Conservation (phyloP, 1,140 invertebrate genomes). For the Drosophila nigrodunni region DNA sequence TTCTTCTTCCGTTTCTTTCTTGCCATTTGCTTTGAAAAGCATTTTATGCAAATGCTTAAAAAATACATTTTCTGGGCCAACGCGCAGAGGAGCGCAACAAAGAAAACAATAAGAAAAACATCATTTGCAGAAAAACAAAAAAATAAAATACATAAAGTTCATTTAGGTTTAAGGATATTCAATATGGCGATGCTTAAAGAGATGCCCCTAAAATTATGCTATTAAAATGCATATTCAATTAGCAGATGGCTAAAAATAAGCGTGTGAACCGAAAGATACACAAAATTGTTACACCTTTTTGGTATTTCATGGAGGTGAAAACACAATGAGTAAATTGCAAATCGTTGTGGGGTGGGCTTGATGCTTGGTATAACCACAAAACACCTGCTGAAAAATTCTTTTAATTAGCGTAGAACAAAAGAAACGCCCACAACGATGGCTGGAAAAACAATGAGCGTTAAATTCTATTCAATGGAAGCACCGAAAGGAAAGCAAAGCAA, state of each 20-base stretch:
- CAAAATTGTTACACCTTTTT: constrained; percentile 27
- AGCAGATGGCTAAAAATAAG: constrained; percentile 44
- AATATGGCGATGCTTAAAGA: constrained; percentile 14
- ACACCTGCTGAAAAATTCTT: constrained; percentile 78
- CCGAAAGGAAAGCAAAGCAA: constrained; percentile 75
- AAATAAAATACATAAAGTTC: constrained; percentile 10
- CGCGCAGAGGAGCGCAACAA: constrained; percentile 43
- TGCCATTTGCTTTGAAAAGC: constrained; percentile 52
- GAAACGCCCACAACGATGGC: constrained; percentile 36
- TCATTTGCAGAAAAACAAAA: constrained; percentile 10
- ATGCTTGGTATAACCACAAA: constrained; percentile 52
- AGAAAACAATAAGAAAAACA: constrained; percentile 29
- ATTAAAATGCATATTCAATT: constrained; percentile 69
- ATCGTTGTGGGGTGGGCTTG: not conserved
- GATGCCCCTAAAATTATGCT: constrained; percentile 42
- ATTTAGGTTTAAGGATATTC: constrained; percentile 26
- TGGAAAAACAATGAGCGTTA: constrained; percentile 74
- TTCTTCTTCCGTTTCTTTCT: constrained; percentile 39
- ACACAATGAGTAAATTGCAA: not conserved
- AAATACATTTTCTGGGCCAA: constrained; percentile 73
- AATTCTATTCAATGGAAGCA: constrained; percentile 78
- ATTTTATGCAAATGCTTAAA: constrained; percentile 74
- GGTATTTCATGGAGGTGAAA: not conserved
- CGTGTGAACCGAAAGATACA: constrained; percentile 32
- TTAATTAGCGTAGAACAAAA: constrained; percentile 78